These are phyloP conservation scores for Calephelis nemesis DNA, from an alignment of 1,140 invertebrate species.

Conservation along the genomic window DNA sequence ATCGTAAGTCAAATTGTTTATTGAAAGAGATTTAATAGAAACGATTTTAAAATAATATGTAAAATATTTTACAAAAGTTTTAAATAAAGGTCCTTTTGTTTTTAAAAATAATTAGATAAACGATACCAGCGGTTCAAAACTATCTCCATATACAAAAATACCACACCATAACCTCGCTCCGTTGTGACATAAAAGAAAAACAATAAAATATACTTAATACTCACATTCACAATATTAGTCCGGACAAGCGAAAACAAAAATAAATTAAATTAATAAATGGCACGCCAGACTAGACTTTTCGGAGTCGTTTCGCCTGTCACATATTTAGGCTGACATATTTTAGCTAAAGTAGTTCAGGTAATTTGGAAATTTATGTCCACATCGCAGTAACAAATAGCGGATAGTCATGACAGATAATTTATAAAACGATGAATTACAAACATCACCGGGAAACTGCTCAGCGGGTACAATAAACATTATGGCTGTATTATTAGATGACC, in stretches of 20 bases:
- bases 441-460: constrained; percentile 61
- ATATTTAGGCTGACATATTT: constrained; percentile 21
- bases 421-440: constrained; percentile 68
- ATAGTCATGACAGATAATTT: constrained; percentile 64
- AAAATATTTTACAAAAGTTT: too few relatives aligned
- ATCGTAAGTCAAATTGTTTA: too few relatives aligned
- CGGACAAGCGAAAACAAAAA: neutral
- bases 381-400: constrained; percentile 25
- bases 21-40: too few relatives aligned
- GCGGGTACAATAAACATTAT: constrained; percentile 72
- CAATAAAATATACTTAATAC: neutral
- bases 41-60: too few relatives aligned
- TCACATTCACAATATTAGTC: neutral
- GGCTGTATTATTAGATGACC: constrained; percentile 71
- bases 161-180: too few relatives aligned
- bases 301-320: constrained; percentile 24
- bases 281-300: constrained; percentile 4
- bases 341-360: constrained; percentile 17
- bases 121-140: too few relatives aligned
- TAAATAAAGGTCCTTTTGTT: too few relatives aligned
- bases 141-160: too few relatives aligned
- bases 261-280: constrained; percentile 8
- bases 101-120: too few relatives aligned
- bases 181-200: too few relatives aligned
- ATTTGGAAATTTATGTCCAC: constrained; percentile 22